A percentile compares a stretch with the other conserved stretches of the same genome.
phyloP scores from a whole-genome alignment of 2,888 invertebrate species.

The Rhagonycha lutea region DNA sequence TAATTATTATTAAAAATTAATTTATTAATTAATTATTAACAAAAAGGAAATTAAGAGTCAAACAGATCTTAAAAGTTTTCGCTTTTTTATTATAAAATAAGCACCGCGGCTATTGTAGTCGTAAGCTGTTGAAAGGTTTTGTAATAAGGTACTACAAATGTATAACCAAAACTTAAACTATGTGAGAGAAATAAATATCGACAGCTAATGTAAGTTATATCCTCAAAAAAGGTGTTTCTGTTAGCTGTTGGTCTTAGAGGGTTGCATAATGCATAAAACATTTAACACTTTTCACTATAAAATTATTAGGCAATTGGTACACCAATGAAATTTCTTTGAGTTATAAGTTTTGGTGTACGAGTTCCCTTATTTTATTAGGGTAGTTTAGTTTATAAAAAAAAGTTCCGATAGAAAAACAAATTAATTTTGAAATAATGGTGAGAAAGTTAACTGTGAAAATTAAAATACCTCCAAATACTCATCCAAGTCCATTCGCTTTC shows the following conservation, averaged over 20 bases:
- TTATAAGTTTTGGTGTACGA: not conserved
- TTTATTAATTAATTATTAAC: not conserved
- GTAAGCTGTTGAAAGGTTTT: not conserved
- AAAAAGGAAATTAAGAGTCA: not conserved
- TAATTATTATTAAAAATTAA: not conserved
- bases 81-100: not conserved
- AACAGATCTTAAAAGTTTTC: not conserved
- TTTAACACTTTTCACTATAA: not conserved
- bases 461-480: slow-evolving; percentile 73
- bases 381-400: not conserved
- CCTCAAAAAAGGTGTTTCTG: not conserved
- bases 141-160: not conserved
- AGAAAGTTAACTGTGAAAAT: not conserved
- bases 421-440: not conserved
- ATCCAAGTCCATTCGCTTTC: slow-evolving; percentile 82
- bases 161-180: not conserved
- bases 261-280: not conserved
- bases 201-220: not conserved
- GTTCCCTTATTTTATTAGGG: not conserved
- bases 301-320: not conserved
- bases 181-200: not conserved
- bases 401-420: too few relatives aligned
- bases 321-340: not conserved
- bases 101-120: not conserved
- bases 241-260: not conserved